Base-by-base conservation (phyloP, 2,888 invertebrate species). In the Asteroscopus sphinx region DNA sequence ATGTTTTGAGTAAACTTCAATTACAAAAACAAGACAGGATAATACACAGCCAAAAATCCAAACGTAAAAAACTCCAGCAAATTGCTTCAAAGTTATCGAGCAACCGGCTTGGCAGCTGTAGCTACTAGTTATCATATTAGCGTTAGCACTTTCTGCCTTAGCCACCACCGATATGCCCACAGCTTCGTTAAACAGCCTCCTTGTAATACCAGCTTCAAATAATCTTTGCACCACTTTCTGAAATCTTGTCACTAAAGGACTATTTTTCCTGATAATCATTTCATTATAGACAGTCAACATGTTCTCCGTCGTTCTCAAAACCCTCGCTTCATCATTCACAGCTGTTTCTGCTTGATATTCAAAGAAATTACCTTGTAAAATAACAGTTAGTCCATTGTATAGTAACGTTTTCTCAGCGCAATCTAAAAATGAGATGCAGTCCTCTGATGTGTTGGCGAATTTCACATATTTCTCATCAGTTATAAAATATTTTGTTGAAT, bases 41-140 rank as follows among this genome's bases (percentile, higher is more conserved):
- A 89, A 1, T 5, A 63, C 13, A 58, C 87, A 88, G 0, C 93
- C 92, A 25, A 83, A 36, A 0, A 81, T 36, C 89, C 88, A 90
- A 6, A 87, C 15, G 57, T 40, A 71, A 8, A 67, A 71, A 0
- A 52, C 79, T 5, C 91, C 90, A 1, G 82, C 84, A 1, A 81
- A 68, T 57, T 91, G 88, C 0, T 44, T 30, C 13, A 90, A 41
- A 1, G 86, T 85, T 11, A 93, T 88, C 5, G 73, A 72, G 52
- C 93, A 93, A 0, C 93, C 93, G 2, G 66, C 47, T 25, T 78
- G 76, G 47, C 93, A 93, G 30, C 82, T 86, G 46, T 92, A 92
- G 51, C 89, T 88, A 26, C 83, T 86, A 0, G 76, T 68, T 44
- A 85, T 47, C 21, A 86, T 83, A 51, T 88, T 91, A 35, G 80